Evolutionary conservation across 1,140 invertebrate species (phyloP).

Genomic region (Papilio polytes): DNA sequence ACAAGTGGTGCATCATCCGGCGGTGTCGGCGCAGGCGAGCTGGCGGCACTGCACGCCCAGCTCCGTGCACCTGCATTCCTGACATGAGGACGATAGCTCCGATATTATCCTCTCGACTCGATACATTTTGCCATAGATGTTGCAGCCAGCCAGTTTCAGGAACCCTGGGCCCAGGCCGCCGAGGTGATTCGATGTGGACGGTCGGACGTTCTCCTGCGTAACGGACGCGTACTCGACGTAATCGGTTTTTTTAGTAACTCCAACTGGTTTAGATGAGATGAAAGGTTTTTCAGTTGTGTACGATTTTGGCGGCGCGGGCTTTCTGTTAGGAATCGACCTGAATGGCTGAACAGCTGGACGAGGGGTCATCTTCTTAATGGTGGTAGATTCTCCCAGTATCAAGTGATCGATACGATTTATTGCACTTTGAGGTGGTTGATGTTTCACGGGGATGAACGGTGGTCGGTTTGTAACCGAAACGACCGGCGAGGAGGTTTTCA

Average conservation of each 20-base stretch:
- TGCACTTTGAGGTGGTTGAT: slow-evolving; percentile 51
- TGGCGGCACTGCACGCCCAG: slow-evolving; percentile 93
- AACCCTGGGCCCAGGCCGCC: slow-evolving; percentile 78
- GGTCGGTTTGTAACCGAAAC: slow-evolving; percentile 60
- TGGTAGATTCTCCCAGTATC: slow-evolving; percentile 72
- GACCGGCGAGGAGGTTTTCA: slow-evolving; percentile 49
- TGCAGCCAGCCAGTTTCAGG: slow-evolving; percentile 93
- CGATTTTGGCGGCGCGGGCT: slow-evolving; percentile 45
- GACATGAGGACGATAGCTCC: slow-evolving; percentile 92
- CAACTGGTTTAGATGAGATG: slow-evolving; percentile 50
- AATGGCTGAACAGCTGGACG: slow-evolving; percentile 43
- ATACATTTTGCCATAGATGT: slow-evolving; percentile 96
- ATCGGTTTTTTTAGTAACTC: slow-evolving; percentile 49
- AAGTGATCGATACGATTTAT: slow-evolving; percentile 76
- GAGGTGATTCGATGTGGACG: slow-evolving; percentile 49
- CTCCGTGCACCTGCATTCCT: slow-evolving; percentile 94
- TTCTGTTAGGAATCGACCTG: slow-evolving; percentile 46
- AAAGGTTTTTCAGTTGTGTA: slow-evolving; percentile 46
- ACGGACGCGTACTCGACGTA: slow-evolving; percentile 34
- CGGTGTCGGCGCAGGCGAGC: slow-evolving; percentile 86
- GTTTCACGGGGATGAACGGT: slow-evolving; percentile 59
- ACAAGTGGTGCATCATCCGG: background rate
- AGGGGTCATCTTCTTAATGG: slow-evolving; percentile 61
- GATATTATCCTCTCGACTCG: slow-evolving; percentile 92
- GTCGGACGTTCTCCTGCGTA: slow-evolving; percentile 42